Evolutionary conservation across 1,140 invertebrate genomes (phyloP).

Genomic region (Drosophila ercepeae): DNA sequence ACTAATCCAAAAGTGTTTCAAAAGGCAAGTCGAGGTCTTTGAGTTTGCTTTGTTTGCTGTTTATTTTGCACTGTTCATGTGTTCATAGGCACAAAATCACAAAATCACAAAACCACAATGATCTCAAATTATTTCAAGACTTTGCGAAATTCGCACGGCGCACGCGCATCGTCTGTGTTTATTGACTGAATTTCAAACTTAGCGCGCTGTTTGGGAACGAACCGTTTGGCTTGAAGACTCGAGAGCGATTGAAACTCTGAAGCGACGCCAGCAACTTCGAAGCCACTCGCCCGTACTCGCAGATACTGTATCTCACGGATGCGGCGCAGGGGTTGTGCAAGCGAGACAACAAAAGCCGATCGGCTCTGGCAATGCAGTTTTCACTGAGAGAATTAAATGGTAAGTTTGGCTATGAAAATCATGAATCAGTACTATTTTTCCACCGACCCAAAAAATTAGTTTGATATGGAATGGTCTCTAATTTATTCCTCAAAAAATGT

Average conservation of each 20-base stretch:
- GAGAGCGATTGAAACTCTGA: conserved; percentile 67
- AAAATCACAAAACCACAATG: neutral
- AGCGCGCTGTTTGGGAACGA: conserved; percentile 29
- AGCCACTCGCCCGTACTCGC: conserved; percentile 12
- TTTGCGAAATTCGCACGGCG: conserved; percentile 65
- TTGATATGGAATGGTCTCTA: too few relatives aligned
- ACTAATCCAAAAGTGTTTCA: conserved; percentile 72
- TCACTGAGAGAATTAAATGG: conserved; percentile 25
- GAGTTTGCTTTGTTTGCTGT: conserved; percentile 7
- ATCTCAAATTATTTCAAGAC: conserved; percentile 60
- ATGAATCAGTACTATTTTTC: too few relatives aligned
- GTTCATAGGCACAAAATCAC: conserved; percentile 41
- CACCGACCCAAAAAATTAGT: too few relatives aligned
- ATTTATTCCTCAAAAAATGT: too few relatives aligned
- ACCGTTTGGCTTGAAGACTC: conserved; percentile 67
- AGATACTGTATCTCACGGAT: conserved; percentile 2
- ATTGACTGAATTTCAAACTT: conserved; percentile 12
- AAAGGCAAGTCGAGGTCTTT: conserved; percentile 19
- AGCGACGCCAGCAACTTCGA: conserved; percentile 26
- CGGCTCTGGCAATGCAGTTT: conserved; percentile 46
- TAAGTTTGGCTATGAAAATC: neutral
- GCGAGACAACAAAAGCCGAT: conserved; percentile 11
- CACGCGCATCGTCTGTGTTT: conserved; percentile 58
- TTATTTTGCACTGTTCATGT: conserved; percentile 39
- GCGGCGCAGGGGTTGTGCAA: conserved; percentile 27